phyloP scores from a whole-genome alignment of 2,888 invertebrate species.

The Cephus rjabovi region DNA sequence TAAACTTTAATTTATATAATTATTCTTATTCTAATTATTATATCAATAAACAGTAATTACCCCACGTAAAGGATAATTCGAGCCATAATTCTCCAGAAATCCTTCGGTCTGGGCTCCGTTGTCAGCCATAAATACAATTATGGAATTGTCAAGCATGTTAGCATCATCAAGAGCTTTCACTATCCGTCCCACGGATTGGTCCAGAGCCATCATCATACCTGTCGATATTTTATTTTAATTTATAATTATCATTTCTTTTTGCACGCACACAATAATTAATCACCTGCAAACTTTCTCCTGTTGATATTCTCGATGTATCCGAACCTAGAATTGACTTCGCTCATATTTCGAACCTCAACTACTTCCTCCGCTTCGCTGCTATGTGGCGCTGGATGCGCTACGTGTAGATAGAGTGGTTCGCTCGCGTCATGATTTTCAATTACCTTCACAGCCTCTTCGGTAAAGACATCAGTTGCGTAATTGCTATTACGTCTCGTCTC shows the following conservation, averaged over 20 bases:
- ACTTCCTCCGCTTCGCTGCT: slow-evolving; percentile 76
- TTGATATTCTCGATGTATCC: slow-evolving; percentile 76
- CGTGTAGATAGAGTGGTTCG: slow-evolving; percentile 81
- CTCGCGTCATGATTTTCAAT: slow-evolving; percentile 71
- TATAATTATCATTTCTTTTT: not conserved
- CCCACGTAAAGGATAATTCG: slow-evolving; percentile 74
- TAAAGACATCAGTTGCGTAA: slow-evolving; percentile 80
- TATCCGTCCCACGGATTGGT: slow-evolving; percentile 72
- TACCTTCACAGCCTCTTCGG: slow-evolving; percentile 73
- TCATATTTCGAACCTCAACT: slow-evolving; percentile 75
- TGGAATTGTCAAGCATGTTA: slow-evolving; percentile 70
- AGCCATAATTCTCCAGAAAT: slow-evolving; percentile 67
- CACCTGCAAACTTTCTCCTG: slow-evolving; percentile 81
- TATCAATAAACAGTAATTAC: slow-evolving; percentile 48
- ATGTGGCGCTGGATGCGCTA: slow-evolving; percentile 86
- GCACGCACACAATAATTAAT: slow-evolving; percentile 13
- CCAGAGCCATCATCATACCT: slow-evolving; percentile 72
- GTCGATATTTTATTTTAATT: not conserved
- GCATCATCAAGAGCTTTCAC: slow-evolving; percentile 67
- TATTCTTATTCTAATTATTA: not conserved
- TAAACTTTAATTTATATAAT: not conserved
- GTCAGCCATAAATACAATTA: slow-evolving; percentile 74
- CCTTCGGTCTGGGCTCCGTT: slow-evolving; percentile 71
- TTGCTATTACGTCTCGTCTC: slow-evolving; percentile 67
- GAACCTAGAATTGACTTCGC: slow-evolving; percentile 76